Evolutionary conservation across 2,113 vertebrate genomes (phyloP).

Genomic region (Agapornis roseicollis): DNA sequence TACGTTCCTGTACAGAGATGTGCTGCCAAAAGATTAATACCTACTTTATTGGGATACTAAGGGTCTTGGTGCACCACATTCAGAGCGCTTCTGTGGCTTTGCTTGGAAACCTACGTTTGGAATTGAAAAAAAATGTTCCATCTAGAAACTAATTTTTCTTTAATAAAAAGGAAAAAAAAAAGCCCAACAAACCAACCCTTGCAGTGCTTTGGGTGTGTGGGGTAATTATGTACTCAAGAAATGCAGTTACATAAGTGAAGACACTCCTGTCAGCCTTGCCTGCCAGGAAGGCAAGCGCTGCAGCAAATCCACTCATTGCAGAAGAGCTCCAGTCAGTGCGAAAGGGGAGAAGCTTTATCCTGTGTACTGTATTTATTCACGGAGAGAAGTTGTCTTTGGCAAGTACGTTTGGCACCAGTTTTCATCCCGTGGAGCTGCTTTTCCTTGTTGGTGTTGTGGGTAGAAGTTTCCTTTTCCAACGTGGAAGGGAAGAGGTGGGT

Average conservation of each 20-base stretch:
- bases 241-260: constrained; percentile 48
- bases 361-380: background rate
- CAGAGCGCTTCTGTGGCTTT: fast-evolving
- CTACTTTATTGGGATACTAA: background rate
- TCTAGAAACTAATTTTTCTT: background rate
- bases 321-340: background rate
- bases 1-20: background rate
- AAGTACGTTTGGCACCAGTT: background rate
- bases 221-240: constrained; percentile 50
- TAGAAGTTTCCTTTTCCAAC: background rate
- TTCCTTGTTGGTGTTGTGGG: background rate
- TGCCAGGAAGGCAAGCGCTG: background rate
- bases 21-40: background rate
- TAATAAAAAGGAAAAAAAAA: background rate
- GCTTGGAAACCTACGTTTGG: background rate
- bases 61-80: background rate
- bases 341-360: background rate
- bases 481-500: background rate
- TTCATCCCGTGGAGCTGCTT: background rate
- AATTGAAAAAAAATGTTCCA: background rate
- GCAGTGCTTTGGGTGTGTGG: constrained; percentile 40
- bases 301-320: background rate
- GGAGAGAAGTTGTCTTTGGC: constrained; percentile 22
- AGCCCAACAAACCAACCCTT: background rate
- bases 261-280: constrained; percentile 33